These are phyloP conservation scores for Atethmia centrago DNA, from an alignment of 2,888 invertebrate species.

Conservation along the genomic window DNA sequence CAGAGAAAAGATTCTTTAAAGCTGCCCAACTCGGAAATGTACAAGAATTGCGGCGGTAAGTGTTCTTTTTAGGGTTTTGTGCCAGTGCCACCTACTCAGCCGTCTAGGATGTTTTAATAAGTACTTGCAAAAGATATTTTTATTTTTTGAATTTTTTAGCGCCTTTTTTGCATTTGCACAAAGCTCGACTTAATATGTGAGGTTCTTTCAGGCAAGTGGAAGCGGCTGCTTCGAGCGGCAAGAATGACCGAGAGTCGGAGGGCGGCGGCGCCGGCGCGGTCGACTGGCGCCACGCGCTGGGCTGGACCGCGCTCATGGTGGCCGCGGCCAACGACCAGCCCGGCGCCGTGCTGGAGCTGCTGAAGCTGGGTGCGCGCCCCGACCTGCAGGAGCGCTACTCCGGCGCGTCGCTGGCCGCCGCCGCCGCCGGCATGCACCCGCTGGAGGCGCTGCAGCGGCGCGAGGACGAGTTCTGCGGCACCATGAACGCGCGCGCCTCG, in stretches of 20 bases:
- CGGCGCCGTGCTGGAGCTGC: constrained; percentile 90
- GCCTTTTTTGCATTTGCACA: neutral
- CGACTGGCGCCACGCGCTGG: constrained; percentile 93
- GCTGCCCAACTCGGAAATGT: constrained; percentile 85
- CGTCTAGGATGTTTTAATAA: too few species aligned
- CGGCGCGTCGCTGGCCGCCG: constrained; percentile 92
- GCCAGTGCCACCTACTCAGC: too few species aligned
- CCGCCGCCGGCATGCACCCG: constrained; percentile 92
- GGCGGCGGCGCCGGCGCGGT: constrained; percentile 88
- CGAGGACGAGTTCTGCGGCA: constrained; percentile 95
- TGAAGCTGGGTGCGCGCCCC: constrained; percentile 94
- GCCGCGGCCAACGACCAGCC: constrained; percentile 95
- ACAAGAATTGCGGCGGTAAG: constrained; percentile 82
- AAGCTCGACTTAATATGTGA: neutral
- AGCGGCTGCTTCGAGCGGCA: constrained; percentile 62
- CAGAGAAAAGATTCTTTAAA: constrained; percentile 86
- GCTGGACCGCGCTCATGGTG: constrained; percentile 96
- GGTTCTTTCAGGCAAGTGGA: constrained; percentile 76
- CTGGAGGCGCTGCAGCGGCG: constrained; percentile 93
- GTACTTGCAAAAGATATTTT: neutral
- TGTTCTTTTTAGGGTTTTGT: constrained; percentile 14
- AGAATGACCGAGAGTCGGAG: constrained; percentile 52
- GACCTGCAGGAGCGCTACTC: constrained; percentile 94
- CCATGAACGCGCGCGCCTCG: constrained; percentile 93
- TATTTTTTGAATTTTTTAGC: neutral